Evolutionary conservation across 2,888 invertebrate genomes (phyloP).

Genomic region (Leucophora obtusa): DNA sequence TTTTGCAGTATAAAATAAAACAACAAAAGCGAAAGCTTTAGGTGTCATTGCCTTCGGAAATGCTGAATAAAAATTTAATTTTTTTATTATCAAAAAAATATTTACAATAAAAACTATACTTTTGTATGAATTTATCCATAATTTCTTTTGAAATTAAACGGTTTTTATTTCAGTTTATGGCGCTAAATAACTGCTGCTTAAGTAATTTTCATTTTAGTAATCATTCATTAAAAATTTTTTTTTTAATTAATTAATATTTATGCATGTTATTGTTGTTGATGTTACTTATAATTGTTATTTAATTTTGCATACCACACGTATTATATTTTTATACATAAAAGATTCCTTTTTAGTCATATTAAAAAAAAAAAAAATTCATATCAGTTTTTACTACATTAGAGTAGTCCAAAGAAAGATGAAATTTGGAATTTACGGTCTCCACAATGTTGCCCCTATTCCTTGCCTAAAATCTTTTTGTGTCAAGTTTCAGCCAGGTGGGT

Average conservation of each 20-base stretch:
- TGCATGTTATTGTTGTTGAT: neutral
- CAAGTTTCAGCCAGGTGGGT: no score
- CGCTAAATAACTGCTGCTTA: constrained; percentile 40
- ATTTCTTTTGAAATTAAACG: constrained; percentile 51
- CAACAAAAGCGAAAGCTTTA: constrained; percentile 75
- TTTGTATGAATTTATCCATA: constrained; percentile 39
- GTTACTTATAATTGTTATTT: constrained; percentile 40
- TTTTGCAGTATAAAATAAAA: constrained; percentile 20
- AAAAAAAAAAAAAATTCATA: neutral
- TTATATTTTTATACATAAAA: constrained; percentile 43
- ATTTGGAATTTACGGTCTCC: no score
- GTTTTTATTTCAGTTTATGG: constrained; percentile 55
- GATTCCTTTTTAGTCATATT: constrained; percentile 56
- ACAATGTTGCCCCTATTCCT: no score
- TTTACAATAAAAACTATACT: neutral
- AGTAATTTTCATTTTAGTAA: constrained; percentile 6
- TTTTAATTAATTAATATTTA: neutral
- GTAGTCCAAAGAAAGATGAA: no score
- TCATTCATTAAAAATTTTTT: constrained; percentile 8
- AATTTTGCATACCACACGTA: constrained; percentile 53
- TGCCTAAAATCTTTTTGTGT: no score
- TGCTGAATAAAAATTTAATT: constrained; percentile 39
- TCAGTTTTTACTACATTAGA: no score
- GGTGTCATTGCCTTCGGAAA: constrained; percentile 74
- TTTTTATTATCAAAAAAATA: constrained; percentile 20